Evolutionary conservation across 2,113 vertebrate species (phyloP).

Genomic region (Falco punctatus): DNA sequence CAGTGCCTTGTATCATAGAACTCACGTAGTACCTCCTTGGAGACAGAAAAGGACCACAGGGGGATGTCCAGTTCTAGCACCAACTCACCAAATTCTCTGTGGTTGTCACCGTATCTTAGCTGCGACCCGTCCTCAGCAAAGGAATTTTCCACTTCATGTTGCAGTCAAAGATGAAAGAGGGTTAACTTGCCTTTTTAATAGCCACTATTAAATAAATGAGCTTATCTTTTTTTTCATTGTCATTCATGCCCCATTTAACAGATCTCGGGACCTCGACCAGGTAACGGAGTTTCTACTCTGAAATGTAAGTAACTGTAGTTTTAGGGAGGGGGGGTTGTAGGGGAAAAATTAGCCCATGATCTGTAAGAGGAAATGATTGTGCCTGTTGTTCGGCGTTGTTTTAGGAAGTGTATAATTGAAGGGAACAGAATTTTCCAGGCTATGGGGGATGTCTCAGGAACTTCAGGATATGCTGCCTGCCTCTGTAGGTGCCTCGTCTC

Average conservation of each 20-base stretch:
- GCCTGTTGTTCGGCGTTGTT: neutral
- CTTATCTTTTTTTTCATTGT: neutral
- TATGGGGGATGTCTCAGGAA: neutral
- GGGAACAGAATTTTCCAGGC: neutral
- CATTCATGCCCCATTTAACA: neutral
- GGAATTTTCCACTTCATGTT: neutral
- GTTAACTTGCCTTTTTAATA: neutral
- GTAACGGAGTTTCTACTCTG: neutral
- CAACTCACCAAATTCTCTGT: neutral
- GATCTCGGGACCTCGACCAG: neutral
- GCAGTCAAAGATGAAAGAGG: neutral
- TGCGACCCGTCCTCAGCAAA: neutral
- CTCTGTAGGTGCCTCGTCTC: neutral
- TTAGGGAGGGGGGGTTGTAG: neutral
- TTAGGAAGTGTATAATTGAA: neutral
- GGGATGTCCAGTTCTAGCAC: no score
- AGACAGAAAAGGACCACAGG: neutral
- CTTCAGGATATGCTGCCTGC: neutral
- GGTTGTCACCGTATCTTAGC: neutral
- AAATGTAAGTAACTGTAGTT: neutral
- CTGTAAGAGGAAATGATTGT: neutral
- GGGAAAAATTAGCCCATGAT: neutral
- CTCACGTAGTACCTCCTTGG: accelerated
- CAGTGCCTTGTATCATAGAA: neutral
- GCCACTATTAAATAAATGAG: neutral